phyloP scores from a whole-genome alignment of 2,888 invertebrate species.

The Leucoptera coffeella region DNA sequence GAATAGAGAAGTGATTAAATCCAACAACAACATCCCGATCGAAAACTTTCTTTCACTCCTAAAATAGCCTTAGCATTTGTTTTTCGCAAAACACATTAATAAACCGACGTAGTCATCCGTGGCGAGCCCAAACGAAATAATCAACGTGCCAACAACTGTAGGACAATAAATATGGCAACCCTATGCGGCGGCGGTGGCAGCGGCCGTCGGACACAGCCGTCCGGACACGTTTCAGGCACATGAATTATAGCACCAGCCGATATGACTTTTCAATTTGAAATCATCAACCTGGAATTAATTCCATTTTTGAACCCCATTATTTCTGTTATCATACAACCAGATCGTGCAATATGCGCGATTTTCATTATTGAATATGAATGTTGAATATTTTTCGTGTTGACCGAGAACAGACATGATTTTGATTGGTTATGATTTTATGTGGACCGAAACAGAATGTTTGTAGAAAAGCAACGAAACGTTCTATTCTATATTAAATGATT shows the following conservation, averaged over 20 bases:
- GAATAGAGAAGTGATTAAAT: no score
- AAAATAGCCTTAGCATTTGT: neutral
- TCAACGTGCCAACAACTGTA: no score
- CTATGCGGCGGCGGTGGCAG: conserved; percentile 20
- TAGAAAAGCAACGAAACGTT: no score
- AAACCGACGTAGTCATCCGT: no score
- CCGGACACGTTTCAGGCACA: conserved; percentile 52
- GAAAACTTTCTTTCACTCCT: neutral
- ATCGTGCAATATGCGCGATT: conserved; percentile 48
- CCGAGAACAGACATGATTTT: no score
- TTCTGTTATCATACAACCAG: conserved; percentile 45
- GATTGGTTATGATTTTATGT: no score
- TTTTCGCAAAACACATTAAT: neutral
- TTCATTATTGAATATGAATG: conserved; percentile 24
- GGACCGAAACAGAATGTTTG: no score
- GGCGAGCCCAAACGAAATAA: no score
- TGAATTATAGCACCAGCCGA: conserved; percentile 53
- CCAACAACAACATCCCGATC: neutral
- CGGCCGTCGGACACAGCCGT: conserved; percentile 25
- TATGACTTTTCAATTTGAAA: conserved; percentile 57
- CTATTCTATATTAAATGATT: no score
- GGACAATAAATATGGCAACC: conserved; percentile 24
- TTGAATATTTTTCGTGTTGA: conserved; percentile 3
- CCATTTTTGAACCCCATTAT: conserved; percentile 54
- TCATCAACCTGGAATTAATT: conserved; percentile 56